Evolutionary conservation across 2,888 invertebrate genomes (phyloP).

Genomic region (Apotomis capreana): DNA sequence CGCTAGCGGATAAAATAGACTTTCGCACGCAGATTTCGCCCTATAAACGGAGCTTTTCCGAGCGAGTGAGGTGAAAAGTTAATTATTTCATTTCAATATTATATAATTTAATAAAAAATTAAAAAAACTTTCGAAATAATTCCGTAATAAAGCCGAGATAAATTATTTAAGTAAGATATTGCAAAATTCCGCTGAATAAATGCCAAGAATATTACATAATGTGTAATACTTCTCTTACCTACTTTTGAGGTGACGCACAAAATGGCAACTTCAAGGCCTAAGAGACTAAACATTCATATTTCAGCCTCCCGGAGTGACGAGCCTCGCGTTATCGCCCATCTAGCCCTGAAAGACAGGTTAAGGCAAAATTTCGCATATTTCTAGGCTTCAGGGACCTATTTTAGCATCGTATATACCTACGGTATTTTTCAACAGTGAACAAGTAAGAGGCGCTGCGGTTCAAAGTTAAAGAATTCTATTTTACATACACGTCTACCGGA

Average conservation of each 20-base stretch:
- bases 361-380: conserved; percentile 27
- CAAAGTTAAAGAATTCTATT: background rate
- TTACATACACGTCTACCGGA: too few species aligned
- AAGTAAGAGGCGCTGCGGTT: background rate
- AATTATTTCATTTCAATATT: too few species aligned
- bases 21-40: too few species aligned
- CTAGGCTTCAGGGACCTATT: conserved; percentile 19
- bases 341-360: conserved; percentile 19
- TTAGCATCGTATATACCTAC: conserved; percentile 2
- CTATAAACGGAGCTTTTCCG: too few species aligned
- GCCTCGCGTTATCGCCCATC: conserved; percentile 34
- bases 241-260: background rate
- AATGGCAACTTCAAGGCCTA: conserved; percentile 9
- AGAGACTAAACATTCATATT: conserved; percentile 24
- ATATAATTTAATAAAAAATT: too few species aligned
- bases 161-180: background rate
- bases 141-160: too few species aligned
- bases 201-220: too few species aligned
- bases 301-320: conserved; percentile 16
- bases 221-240: background rate
- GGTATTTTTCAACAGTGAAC: conserved; percentile 12
- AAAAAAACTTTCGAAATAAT: too few species aligned
- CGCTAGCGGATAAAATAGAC: too few species aligned
- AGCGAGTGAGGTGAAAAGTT: too few species aligned
- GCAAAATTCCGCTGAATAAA: too few species aligned